A percentile compares a stretch with the other conserved stretches of the same genome.
phyloP scores from a whole-genome alignment of 1,140 invertebrate species.

The Globodera rostochiensis region DNA sequence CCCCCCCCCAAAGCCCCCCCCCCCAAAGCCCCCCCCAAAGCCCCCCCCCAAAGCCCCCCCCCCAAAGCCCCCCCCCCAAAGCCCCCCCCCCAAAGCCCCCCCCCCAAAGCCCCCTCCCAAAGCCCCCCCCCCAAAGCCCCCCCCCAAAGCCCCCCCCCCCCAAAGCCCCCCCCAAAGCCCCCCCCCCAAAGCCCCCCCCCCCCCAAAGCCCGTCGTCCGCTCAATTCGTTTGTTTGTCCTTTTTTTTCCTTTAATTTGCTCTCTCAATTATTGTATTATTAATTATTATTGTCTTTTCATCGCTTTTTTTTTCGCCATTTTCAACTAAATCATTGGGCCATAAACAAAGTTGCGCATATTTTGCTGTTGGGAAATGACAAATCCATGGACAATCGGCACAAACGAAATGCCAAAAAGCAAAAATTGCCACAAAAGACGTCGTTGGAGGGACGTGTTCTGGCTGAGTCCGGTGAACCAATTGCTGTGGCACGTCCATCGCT shows the following conservation, averaged over 20 bases:
- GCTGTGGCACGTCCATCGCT: slow-evolving; percentile 2
- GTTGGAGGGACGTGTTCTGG: neutral
- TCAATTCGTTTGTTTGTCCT: neutral
- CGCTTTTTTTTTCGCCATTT: neutral
- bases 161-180: too few species aligned
- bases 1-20: too few species aligned
- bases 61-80: too few species aligned
- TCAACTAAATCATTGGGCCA: neutral
- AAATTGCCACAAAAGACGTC: neutral
- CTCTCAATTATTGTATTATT: neutral
- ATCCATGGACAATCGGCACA: neutral
- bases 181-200: too few species aligned
- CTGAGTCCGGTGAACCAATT: neutral
- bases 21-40: too few species aligned
- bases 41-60: too few species aligned
- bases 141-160: too few species aligned
- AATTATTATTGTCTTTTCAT: neutral
- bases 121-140: too few species aligned
- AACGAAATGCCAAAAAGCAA: neutral
- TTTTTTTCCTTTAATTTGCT: neutral
- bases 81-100: too few species aligned
- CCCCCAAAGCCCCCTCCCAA: too few species aligned
- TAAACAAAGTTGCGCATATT: neutral
- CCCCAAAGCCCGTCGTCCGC: neutral
- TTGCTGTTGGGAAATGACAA: neutral